Conservation (phyloP, 2,113 vertebrate genomes). For the Spheniscus mendiculus region DNA sequence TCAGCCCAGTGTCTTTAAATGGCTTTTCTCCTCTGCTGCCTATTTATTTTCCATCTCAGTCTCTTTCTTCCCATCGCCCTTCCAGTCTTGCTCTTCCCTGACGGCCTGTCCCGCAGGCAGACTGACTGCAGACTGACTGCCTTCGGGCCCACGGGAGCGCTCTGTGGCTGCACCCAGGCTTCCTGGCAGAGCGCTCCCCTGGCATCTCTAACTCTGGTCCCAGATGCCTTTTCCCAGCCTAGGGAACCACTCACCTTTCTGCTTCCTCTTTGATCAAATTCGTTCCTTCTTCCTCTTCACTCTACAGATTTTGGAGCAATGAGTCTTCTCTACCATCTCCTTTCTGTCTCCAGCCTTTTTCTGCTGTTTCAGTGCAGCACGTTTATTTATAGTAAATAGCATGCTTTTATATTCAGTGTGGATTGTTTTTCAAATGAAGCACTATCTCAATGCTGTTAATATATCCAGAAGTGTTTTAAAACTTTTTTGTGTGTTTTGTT, state of each 20-base stretch:
- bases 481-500: not conserved
- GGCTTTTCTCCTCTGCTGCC: not conserved
- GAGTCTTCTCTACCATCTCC: not conserved
- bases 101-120: not conserved
- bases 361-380: not conserved
- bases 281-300: not conserved
- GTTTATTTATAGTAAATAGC: not conserved
- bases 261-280: not conserved
- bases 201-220: fast-evolving
- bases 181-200: not conserved
- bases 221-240: not conserved
- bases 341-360: not conserved
- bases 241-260: not conserved
- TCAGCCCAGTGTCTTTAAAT: not conserved
- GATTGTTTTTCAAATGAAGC: not conserved
- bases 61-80: not conserved
- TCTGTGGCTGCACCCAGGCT: not conserved
- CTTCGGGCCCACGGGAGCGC: fast-evolving
- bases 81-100: not conserved
- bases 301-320: not conserved
- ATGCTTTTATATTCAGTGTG: not conserved
- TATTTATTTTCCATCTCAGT: not conserved
- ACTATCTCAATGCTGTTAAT: not conserved
- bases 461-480: not conserved
- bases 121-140: no score